Base-by-base conservation (phyloP, 2,888 invertebrate genomes). In the Papilio elwesi region DNA sequence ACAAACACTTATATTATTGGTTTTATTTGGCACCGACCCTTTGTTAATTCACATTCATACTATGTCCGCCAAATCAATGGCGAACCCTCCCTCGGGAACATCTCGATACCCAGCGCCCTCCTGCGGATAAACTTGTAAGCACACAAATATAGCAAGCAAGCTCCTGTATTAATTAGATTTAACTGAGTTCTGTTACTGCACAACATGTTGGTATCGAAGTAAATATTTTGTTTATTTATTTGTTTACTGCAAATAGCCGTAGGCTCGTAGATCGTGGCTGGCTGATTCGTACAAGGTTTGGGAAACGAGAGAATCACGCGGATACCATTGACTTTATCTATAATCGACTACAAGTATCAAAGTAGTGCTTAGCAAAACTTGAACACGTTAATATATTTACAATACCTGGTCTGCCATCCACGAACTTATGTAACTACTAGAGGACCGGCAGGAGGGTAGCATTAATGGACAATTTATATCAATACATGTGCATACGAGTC, bases 121-220 rank as follows among this genome's bases (percentile, higher is more conserved):
- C 66, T 53, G 71, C 69, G 59, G 57, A 74, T 75, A 71, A 74
- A 72, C 72, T 73, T 70, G 36, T 68, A 78, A 79, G 79, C 79
- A 79, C 78, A 79, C 78, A 78, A 79, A 78, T 78, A 79, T 81
- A 78, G 81, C 76, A 47, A 59, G 53, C 70, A 73, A 71, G 66
- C 71, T 47, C 43, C 53, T 52, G 15, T 16, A 51, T 59, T 71
- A 75, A 75, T 69, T 74, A 51, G 69, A 74, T 75, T 73, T 63
- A 49, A 47, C 48, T 12, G 66, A 64, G 74, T 75, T 69, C 52
- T 72, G 71, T 51, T 71, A 74, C 66, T 71, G 47, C 55, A 51
- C 51, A 53, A 48, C 63, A 36, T 53, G 26, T 67, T 71, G 47
- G 11, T 38, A 8, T 59, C 9, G 13, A 13, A n/a, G 51, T 51